phyloP scores from a whole-genome alignment of 2,888 invertebrate genomes.

The Branchinecta sandiegonensis region DNA sequence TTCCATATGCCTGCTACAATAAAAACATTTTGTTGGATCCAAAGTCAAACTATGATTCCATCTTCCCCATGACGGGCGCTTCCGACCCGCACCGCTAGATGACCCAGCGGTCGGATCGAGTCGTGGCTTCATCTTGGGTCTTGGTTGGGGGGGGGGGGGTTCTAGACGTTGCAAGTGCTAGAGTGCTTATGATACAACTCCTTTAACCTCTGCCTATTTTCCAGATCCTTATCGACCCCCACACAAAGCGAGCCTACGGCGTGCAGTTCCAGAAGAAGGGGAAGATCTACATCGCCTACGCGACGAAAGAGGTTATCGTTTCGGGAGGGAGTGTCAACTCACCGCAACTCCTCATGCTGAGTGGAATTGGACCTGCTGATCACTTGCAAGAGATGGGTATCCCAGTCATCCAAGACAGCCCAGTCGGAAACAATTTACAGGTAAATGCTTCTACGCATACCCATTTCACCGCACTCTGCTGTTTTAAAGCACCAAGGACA shows the following conservation, averaged over 20 bases:
- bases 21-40: no score
- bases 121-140: no score
- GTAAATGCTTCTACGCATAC: neutral
- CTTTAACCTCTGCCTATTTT: constrained; percentile 1
- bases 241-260: constrained; percentile 60
- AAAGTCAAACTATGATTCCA: no score
- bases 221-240: constrained; percentile 47
- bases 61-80: no score
- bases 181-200: no score
- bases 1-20: no score
- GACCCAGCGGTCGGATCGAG: no score
- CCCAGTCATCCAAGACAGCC: constrained; percentile 60
- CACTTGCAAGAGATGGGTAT: constrained; percentile 57
- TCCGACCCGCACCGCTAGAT: no score
- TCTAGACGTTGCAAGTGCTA: no score
- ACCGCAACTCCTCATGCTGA: constrained; percentile 83
- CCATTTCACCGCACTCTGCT: no score
- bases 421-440: constrained; percentile 61
- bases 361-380: constrained; percentile 66
- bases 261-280: constrained; percentile 63
- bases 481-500: no score
- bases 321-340: constrained; percentile 85
- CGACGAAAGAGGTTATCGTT: constrained; percentile 71
- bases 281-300: constrained; percentile 53
- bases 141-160: no score